Evolutionary conservation across 1,140 invertebrate species (phyloP).

Genomic region (Schlechtendalia chinensis): DNA sequence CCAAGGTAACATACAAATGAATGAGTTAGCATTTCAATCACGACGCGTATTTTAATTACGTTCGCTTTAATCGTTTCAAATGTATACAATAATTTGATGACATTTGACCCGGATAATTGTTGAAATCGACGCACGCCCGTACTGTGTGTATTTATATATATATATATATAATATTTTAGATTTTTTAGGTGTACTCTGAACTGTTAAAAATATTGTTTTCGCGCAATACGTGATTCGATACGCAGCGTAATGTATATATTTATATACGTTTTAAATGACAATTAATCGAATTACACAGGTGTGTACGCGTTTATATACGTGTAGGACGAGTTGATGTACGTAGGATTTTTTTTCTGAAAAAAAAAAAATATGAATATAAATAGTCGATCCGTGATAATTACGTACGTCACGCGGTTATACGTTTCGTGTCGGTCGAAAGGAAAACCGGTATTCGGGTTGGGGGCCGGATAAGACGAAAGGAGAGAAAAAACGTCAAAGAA

Average conservation of each 20-base stretch:
- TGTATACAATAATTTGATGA: background rate
- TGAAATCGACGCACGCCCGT: background rate
- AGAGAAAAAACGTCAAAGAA: too few species aligned
- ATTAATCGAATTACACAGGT: background rate
- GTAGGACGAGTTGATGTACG: background rate
- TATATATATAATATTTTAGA: background rate
- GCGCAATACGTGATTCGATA: too few species aligned
- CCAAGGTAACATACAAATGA: too few species aligned
- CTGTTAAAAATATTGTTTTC: background rate
- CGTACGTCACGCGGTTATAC: too few species aligned
- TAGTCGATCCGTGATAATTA: too few species aligned
- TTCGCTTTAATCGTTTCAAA: background rate
- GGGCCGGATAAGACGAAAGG: too few species aligned
- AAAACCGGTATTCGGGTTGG: background rate
- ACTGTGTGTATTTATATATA: background rate
- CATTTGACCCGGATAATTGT: conserved; percentile 13
- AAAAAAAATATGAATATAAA: too few species aligned
- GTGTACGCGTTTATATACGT: background rate
- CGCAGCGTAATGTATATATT: background rate
- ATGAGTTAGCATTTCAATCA: too few species aligned
- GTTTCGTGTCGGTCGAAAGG: too few species aligned
- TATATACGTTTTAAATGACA: background rate
- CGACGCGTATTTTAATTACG: too few species aligned
- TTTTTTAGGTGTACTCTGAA: background rate
- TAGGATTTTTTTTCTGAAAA: too few species aligned